These are phyloP conservation scores for Chymomyza caudatula DNA, from an alignment of 2,888 invertebrate genomes.

Conservation along the genomic window DNA sequence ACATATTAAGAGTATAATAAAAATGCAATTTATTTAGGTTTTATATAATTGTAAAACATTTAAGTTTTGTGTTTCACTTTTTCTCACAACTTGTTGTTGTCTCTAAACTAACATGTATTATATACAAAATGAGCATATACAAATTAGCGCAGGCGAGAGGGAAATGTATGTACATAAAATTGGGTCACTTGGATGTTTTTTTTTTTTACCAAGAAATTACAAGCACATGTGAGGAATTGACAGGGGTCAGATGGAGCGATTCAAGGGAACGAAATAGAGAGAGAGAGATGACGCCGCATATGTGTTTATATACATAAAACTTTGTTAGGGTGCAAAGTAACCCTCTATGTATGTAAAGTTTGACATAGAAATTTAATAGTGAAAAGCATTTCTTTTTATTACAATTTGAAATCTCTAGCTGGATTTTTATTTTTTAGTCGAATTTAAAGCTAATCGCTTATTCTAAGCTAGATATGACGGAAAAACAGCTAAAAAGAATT, in stretches of 20 bases:
- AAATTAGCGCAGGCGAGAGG: not conserved
- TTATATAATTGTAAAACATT: slow-evolving; percentile 3
- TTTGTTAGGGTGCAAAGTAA: not conserved
- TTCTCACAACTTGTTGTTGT: not conserved
- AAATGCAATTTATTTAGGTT: slow-evolving; percentile 18
- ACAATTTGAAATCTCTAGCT: not conserved
- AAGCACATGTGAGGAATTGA: not conserved
- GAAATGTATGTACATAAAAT: not conserved
- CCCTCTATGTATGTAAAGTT: not conserved
- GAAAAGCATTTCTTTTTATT: not conserved
- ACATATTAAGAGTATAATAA: not conserved
- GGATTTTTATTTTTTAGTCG: too few species aligned
- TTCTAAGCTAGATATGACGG: too few species aligned
- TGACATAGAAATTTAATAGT: not conserved
- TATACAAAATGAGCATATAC: slow-evolving; percentile 13
- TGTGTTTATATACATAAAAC: slow-evolving; percentile 21
- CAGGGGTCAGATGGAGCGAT: not conserved
- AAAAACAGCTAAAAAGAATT: too few species aligned
- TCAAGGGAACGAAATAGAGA: not conserved
- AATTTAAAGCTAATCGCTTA: too few species aligned
- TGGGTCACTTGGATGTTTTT: not conserved
- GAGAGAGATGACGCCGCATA: not conserved
- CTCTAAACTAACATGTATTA: not conserved
- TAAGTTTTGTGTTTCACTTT: not conserved
- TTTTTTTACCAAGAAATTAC: not conserved